Evolutionary conservation across 1,140 invertebrate species (phyloP), one percentile per base, ranked within the genome.

Genomic region (Calephelis nemesis): DNA sequence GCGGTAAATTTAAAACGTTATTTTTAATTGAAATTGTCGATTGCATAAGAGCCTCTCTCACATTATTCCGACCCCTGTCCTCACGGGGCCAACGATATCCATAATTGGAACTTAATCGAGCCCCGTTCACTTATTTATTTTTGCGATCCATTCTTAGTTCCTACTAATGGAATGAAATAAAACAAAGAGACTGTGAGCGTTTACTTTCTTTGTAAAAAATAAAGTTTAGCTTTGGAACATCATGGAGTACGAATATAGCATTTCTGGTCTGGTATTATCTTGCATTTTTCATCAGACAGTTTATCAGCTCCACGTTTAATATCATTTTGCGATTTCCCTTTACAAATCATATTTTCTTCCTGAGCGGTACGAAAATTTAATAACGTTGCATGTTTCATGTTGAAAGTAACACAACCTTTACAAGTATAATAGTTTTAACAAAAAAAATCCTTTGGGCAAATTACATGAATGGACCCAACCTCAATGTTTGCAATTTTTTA

Each of bases 141-240:
- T 58, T 30, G 52, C 54, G 19, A 30, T 58, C 54, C 54, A 58
- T 39, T 58, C 54, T 58, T 58, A 58, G 19, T 58, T 39, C 19
- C 19, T 58, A 11, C 54, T 58, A 58, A 58, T 58, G 54, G 54
- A 58, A 58, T 58, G 54, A 58, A 58, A 58, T 58, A 58, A 58
- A 58, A 58, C 54, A 58, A 58, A 39, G 54, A 58, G 30, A 58
- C 10, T 30, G 15, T 10, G 19, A 58, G 54, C 54, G 54, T 58
- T 58, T 58, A 58, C 30, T 58, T 58, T 58, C 19, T 9, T 58
- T 11, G 54, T 39, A 30, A 58, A 54, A 58, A 58, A 58, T 58
- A 58, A 58, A 58, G 10, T 30, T 5, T 30, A 15, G 54, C 54
- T 58, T 58, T 58, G 19, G 30, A 58, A 58, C 54, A 39, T 30